phyloP scores from a whole-genome alignment of 2,888 invertebrate species.

The Troglohyphantes excavatus region DNA sequence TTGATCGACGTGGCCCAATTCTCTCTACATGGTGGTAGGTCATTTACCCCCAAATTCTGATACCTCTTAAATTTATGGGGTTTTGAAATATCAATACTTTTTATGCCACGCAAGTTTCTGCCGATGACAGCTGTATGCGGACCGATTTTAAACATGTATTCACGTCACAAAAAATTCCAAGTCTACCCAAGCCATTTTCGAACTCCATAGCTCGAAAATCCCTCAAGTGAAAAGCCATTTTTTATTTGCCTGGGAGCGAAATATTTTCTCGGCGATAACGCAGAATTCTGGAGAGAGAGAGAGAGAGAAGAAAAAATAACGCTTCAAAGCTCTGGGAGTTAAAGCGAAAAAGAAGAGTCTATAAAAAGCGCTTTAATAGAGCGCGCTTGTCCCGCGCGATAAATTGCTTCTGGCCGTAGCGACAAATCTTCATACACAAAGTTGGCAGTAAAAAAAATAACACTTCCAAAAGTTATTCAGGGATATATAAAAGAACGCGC shows the following conservation, averaged over 20 bases:
- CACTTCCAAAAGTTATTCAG: neutral
- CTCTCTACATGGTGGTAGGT: too few relatives aligned
- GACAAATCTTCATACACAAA: neutral
- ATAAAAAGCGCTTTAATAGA: neutral
- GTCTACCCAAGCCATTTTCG: too few relatives aligned
- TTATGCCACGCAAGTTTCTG: too few relatives aligned
- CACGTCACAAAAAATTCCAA: too few relatives aligned
- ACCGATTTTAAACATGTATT: too few relatives aligned
- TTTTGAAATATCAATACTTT: too few relatives aligned
- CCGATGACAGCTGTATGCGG: too few relatives aligned
- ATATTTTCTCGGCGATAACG: neutral
- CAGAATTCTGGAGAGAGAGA: neutral
- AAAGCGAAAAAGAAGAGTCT: neutral
- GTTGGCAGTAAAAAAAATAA: neutral
- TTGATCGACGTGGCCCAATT: too few relatives aligned
- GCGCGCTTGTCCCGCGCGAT: neutral
- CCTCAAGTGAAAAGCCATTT: neutral
- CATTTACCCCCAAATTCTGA: too few relatives aligned
- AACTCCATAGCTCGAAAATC: neutral
- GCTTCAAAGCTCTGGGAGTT: neutral
- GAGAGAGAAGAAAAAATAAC: neutral
- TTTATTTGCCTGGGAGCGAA: neutral
- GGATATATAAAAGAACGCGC: neutral
- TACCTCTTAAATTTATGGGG: too few relatives aligned
- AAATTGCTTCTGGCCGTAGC: neutral